Evolutionary conservation across 2,888 invertebrate species (phyloP), one percentile per base, ranked within the genome.

Genomic region (Agrotis ipsilon): DNA sequence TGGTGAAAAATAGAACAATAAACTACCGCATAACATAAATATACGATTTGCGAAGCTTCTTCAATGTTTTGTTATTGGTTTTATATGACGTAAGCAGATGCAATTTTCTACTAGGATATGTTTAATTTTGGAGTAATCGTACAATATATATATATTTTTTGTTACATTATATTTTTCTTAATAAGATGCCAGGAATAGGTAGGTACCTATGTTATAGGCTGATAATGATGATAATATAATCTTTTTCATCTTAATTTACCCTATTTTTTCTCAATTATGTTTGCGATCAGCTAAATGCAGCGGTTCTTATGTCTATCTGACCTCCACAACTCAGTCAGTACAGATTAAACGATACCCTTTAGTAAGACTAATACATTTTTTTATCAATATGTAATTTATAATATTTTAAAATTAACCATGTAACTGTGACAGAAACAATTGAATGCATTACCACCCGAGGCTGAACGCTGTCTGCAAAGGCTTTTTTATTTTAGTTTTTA

Each of bases 401-500:
- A 4, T 27, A 5, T n/a, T 21, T 39, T 21, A 45, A 13, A 52
- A n/a, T n/a, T n/a, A n/a, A n/a, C n/a, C n/a, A 14, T 18, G 7
- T 7, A 27, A 24, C 3, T 19, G 14, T 48, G 19, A 71, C 18
- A 63, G 57, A 6, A 71, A 75, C 57, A 58, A 71, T 63, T 77
- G 51, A 63, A 58, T 43, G 18, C 39, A 48, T 14, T 13, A 11
- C 19, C 9, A 24, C 21, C 16, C 55, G 51, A 77, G 48, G 72
- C n/a, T 58, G 27, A 21, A 19, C 21, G 19, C 52, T 16, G 39
- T 27, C 18, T 18, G 13, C 55, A 27, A 39, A 24, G 3, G 7
- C 16, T 45, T 46, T 77, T 69, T 43, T 77, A 55, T 70, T 62
- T 70, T 57, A 77, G 77, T 77, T 75, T 24, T 51, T 60, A 39